These are phyloP conservation scores for Galeopterus variegatus DNA, from an alignment of 2,113 vertebrate species.

Conservation along the genomic window DNA sequence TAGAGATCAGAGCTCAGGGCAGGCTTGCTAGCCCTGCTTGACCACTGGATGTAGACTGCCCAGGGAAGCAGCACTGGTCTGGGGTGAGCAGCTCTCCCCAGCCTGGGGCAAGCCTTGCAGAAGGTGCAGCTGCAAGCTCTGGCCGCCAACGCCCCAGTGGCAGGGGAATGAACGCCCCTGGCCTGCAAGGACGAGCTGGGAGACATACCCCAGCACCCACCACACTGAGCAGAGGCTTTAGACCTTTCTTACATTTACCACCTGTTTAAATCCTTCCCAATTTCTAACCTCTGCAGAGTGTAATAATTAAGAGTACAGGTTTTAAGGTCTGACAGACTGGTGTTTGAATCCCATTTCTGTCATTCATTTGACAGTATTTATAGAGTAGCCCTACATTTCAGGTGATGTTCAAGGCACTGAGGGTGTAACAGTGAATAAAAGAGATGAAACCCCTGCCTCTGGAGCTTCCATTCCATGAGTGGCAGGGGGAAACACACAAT, in stretches of 20 bases:
- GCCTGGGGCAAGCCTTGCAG: neutral
- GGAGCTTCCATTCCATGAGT: neutral
- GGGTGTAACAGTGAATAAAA: neutral
- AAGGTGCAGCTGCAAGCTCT: neutral
- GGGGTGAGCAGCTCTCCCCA: neutral
- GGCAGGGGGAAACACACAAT: neutral
- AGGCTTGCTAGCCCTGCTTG: neutral
- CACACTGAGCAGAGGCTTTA: neutral
- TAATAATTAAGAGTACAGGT: neutral
- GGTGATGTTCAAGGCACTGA: neutral
- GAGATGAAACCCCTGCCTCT: neutral
- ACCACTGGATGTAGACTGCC: neutral
- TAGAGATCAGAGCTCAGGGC: neutral
- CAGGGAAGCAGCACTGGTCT: neutral
- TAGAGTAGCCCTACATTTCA: neutral
- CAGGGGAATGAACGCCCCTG: neutral
- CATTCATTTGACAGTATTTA: neutral
- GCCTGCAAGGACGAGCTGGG: neutral
- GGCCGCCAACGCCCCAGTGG: neutral
- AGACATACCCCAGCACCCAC: neutral
- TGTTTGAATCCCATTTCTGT: constrained; percentile 22
- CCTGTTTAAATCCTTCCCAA: neutral
- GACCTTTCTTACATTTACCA: neutral
- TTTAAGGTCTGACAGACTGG: neutral
- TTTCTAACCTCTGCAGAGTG: neutral